Base-by-base conservation (phyloP, 1,140 invertebrate genomes). In the Kradibia gibbosae region DNA sequence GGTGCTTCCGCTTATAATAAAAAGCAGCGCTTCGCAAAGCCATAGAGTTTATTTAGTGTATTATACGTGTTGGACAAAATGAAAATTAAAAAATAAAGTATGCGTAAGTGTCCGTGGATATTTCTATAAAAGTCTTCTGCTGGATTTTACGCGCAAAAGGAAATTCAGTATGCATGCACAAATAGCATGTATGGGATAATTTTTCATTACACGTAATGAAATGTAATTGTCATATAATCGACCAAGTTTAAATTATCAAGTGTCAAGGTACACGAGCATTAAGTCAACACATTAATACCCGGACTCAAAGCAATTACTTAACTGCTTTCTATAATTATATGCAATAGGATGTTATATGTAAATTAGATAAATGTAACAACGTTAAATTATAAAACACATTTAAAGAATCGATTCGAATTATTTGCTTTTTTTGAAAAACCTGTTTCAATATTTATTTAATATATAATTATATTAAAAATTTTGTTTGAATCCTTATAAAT, bases 131-230 rank as follows among this genome's bases (percentile, higher is more conserved):
- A n/a, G n/a, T n/a, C n/a, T n/a, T n/a, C n/a, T n/a, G 15, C 62
- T 36, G 15, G 4, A 65, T 36, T 65, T 65, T 15, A 65, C 22
- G 34, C 22, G 36, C 0, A 22, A 39, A 15, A 20, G 62, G 1
- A 65, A 65, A 39, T 65, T 15, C 22, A 20, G 22, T 25, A 22
- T 3, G 15, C 17, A 25, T 20, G 1, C 11, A 3, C 22, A 39
- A 39, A 17, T 36, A 7, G n/a, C n/a, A 39, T 39, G 39, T 39
- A 67, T 15, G 34, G 8, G 39, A 67, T 39, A 39, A 39, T 39
- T 67, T 67, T 67, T 67, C 3, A 67, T 39, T 67, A 67, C 39
- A 39, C 15, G 36, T 67, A 39, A 67, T 67, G 17, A 67, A 39
- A 67, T 65, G 3, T 65, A 36, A 39, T 39, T n/a, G 4, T 67